Percentiles rank a stretch among this genome's conserved stretches.
These are phyloP conservation scores for Polymixis flavicincta DNA, from an alignment of 2,888 invertebrate genomes.

Conservation along the genomic window DNA sequence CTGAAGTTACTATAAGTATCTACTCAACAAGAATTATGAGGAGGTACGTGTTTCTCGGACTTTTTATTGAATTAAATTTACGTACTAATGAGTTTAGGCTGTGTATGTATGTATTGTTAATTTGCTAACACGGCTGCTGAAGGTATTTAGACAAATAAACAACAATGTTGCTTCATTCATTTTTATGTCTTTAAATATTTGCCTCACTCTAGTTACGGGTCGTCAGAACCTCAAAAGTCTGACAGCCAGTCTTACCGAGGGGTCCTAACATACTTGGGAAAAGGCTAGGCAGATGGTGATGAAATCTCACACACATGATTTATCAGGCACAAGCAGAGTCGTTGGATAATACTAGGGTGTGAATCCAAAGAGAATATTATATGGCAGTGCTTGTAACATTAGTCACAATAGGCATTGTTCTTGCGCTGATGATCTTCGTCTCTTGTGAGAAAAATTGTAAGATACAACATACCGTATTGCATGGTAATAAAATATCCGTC, in stretches of 20 bases:
- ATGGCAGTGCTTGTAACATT: neutral
- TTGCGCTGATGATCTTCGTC: too few species aligned
- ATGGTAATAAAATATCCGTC: too few species aligned
- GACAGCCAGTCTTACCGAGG: neutral
- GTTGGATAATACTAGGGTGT: neutral
- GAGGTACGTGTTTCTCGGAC: slow-evolving; percentile 63
- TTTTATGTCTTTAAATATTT: neutral
- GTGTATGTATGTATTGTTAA: slow-evolving; percentile 28
- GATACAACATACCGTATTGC: too few species aligned
- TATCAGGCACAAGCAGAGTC: too few species aligned
- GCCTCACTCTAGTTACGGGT: neutral
- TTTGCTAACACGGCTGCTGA: neutral
- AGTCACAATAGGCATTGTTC: neutral
- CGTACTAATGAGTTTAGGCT: slow-evolving; percentile 46
- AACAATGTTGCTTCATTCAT: neutral
- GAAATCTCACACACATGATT: neutral
- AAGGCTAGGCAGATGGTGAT: too few species aligned
- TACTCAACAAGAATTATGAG: slow-evolving; percentile 70
- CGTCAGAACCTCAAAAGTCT: neutral
- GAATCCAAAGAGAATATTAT: neutral
- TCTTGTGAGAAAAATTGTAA: too few species aligned
- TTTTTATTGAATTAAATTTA: slow-evolving; percentile 68
- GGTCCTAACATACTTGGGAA: neutral
- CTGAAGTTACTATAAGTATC: slow-evolving; percentile 70
- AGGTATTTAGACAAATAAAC: neutral